A percentile compares a stretch with the other conserved stretches of the same genome.
These are phyloP conservation scores for Bimastos eiseni DNA, from an alignment of 2,888 invertebrate species.

Conservation along the genomic window DNA sequence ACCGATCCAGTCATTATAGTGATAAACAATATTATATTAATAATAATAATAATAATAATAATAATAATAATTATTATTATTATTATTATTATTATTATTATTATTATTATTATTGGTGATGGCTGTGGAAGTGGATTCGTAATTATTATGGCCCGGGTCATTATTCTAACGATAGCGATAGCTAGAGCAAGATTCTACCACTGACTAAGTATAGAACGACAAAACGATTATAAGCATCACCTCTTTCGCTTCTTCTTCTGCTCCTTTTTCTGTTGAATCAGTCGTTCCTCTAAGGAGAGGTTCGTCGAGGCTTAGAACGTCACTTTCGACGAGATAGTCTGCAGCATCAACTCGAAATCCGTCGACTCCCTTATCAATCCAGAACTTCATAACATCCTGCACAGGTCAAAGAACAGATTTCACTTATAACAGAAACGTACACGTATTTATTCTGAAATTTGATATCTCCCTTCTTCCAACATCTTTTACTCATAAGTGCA, in stretches of 20 bases:
- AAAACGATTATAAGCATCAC: not conserved
- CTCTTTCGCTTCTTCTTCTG: not conserved
- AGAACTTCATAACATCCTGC: slow-evolving; percentile 41
- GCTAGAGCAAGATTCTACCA: not conserved
- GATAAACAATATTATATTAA: no score
- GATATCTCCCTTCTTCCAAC: no score
- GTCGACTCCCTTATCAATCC: slow-evolving; percentile 43
- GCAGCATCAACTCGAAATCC: slow-evolving; percentile 47
- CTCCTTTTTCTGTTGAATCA: not conserved
- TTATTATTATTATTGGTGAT: no score
- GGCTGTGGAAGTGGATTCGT: not conserved
- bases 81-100: no score
- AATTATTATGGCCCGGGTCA: not conserved
- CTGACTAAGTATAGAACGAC: no score
- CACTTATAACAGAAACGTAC: not conserved
- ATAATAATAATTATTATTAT: no score
- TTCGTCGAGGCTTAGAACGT: slow-evolving; percentile 51
- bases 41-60: no score
- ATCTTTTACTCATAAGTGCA: no score
- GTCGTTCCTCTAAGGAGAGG: slow-evolving; percentile 13
- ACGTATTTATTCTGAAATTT: no score
- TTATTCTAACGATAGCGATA: not conserved
- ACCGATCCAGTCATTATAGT: no score
- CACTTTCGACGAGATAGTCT: slow-evolving; percentile 54
- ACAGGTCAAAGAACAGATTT: not conserved